Percentiles rank a stretch among this genome's conserved stretches.
Conservation (phyloP, 2,113 vertebrate genomes). For the Cebus imitator region DNA sequence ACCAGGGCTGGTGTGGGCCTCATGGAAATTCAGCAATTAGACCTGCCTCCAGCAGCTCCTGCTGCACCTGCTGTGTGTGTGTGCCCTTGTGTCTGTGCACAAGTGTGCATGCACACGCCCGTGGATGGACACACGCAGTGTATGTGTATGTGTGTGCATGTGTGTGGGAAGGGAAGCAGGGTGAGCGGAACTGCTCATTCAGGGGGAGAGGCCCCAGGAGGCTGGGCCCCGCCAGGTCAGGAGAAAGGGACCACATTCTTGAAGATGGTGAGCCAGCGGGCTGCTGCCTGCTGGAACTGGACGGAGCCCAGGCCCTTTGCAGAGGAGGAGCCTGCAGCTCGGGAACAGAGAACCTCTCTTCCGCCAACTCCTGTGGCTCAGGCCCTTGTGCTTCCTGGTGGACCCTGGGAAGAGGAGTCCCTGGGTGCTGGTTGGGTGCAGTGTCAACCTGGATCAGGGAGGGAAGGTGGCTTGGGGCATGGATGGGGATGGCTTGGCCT, state of each 20-base stretch:
- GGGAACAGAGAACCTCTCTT: accelerated
- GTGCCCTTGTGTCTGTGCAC: background rate
- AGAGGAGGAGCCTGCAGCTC: background rate
- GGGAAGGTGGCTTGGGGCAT: background rate
- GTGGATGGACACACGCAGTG: background rate
- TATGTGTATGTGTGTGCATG: too few relatives aligned
- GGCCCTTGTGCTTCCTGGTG: background rate
- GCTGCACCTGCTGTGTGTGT: constrained; percentile 58
- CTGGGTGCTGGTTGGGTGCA: accelerated
- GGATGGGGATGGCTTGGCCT: background rate
- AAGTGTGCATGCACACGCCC: background rate
- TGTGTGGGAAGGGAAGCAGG: background rate
- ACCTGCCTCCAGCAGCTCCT: constrained; percentile 73
- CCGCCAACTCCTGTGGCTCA: accelerated
- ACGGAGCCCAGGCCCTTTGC: background rate
- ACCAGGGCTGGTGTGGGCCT: constrained; percentile 74
- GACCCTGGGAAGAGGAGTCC: accelerated
- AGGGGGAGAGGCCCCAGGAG: background rate
- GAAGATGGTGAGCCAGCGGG: accelerated
- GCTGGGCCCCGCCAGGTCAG: accelerated
- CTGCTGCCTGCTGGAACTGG: too few relatives aligned
- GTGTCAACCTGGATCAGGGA: accelerated
- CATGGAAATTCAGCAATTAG: constrained; percentile 84
- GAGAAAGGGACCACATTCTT: background rate
- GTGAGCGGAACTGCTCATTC: too few relatives aligned